These are phyloP conservation scores for Aphaenogaster ashmeadi DNA, from an alignment of 1,140 invertebrate genomes.

Conservation along the genomic window DNA sequence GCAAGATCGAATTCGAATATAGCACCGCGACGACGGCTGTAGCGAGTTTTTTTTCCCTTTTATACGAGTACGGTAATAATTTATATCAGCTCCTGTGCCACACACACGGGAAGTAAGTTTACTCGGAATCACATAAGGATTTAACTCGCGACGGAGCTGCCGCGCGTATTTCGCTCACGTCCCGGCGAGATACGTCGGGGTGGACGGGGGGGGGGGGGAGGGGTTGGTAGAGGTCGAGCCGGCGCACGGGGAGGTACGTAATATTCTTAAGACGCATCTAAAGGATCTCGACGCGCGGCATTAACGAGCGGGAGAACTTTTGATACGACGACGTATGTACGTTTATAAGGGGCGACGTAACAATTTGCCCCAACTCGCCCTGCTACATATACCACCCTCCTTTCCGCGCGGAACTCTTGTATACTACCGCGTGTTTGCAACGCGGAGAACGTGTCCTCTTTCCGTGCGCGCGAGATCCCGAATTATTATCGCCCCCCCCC, in stretches of 20 bases:
- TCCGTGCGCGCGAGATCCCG: neutral
- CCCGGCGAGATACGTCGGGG: conserved; percentile 9
- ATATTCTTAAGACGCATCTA: conserved; percentile 57
- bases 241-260: neutral
- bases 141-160: conserved; percentile 42
- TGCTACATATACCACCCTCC: neutral
- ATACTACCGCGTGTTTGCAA: neutral
- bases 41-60: neutral
- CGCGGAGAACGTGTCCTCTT: neutral
- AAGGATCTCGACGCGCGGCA: conserved; percentile 2
- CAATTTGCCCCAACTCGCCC: conserved; percentile 32
- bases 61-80: conserved; percentile 32
- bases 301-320: conserved; percentile 36
- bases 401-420: neutral
- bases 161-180: conserved; percentile 53
- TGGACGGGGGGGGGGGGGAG: neutral
- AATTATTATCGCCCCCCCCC: neutral
- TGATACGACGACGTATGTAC: conserved; percentile 7
- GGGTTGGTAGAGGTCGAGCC: too few relatives aligned
- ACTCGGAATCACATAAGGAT: conserved; percentile 38
- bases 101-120: neutral
- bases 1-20: neutral
- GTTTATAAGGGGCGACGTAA: conserved; percentile 15
- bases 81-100: neutral
- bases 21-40: too few relatives aligned